These are phyloP conservation scores for Istiophorus platypterus DNA, from an alignment of 2,113 vertebrate genomes.

Conservation along the genomic window DNA sequence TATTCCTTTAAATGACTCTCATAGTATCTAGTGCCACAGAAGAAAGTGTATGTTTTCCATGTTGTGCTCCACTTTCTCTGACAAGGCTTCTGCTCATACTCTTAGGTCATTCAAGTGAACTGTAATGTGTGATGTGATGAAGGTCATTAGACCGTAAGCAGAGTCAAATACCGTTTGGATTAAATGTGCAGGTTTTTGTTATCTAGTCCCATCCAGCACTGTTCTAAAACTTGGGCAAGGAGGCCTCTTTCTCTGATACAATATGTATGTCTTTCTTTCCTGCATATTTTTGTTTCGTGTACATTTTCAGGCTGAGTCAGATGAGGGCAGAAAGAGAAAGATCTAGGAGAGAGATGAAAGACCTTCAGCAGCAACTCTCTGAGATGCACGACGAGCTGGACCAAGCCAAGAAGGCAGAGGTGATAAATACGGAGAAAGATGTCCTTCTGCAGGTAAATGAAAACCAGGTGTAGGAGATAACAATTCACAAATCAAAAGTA, in stretches of 20 bases:
- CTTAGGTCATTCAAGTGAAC: conserved; percentile 37
- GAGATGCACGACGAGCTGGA: conserved; percentile 98
- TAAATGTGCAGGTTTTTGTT: conserved; percentile 19
- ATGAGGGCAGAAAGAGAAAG: conserved; percentile 91
- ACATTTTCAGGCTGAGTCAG: conserved; percentile 87
- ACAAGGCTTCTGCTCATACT: conserved; percentile 12
- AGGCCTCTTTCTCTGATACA: neutral
- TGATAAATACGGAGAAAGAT: conserved; percentile 68
- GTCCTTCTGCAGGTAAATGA: conserved; percentile 73
- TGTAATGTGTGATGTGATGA: conserved; percentile 38
- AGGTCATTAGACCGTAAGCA: conserved; percentile 10
- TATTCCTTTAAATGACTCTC: neutral
- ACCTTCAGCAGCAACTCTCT: conserved; percentile 96
- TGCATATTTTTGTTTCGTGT: conserved; percentile 5
- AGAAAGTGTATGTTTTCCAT: neutral
- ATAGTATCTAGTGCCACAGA: neutral
- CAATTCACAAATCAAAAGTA: conserved; percentile 15
- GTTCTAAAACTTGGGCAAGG: neutral
- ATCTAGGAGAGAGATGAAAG: conserved; percentile 91
- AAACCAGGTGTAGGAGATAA: conserved; percentile 8
- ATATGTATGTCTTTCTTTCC: conserved; percentile 2
- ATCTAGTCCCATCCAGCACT: conserved; percentile 8
- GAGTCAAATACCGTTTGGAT: conserved; percentile 32
- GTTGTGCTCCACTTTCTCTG: neutral
- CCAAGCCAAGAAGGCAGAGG: conserved; percentile 73